Percentiles rank a stretch among this genome's conserved stretches.
Conservation (phyloP, 2,113 vertebrate species). For the Actinemys pallida region DNA sequence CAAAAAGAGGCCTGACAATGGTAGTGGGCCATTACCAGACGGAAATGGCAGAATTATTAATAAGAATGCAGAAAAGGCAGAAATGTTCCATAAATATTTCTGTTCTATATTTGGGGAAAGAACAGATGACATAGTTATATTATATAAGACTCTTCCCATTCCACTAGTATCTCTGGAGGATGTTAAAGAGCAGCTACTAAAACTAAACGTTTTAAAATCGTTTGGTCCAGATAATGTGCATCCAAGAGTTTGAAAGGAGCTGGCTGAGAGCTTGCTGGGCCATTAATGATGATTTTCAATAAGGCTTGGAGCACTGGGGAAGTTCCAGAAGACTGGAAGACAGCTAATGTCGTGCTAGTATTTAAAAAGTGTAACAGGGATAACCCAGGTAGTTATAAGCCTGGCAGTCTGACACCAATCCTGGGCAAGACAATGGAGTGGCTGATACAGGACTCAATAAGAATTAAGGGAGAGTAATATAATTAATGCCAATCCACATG, state of each 20-base stretch:
- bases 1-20: too few relatives aligned
- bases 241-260: background rate
- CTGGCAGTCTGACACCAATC: background rate
- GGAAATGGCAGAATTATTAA: background rate
- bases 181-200: background rate
- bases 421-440: background rate
- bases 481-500: background rate
- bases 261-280: background rate
- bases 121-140: background rate
- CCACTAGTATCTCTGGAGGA: background rate
- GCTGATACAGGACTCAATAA: background rate
- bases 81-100: too few relatives aligned
- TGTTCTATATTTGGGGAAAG: background rate
- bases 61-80: too few relatives aligned
- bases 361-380: background rate
- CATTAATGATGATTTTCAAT: background rate
- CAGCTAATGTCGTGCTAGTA: background rate
- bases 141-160: background rate
- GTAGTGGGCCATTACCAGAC: too few relatives aligned
- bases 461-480: background rate
- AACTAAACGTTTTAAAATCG: background rate
- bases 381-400: background rate
- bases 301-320: background rate
- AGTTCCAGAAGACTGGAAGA: background rate
- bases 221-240: background rate